A percentile compares a stretch with the other conserved stretches of the same genome.
These are phyloP conservation scores for Sinella curviseta DNA, from an alignment of 1,140 invertebrate species.

Conservation along the genomic window DNA sequence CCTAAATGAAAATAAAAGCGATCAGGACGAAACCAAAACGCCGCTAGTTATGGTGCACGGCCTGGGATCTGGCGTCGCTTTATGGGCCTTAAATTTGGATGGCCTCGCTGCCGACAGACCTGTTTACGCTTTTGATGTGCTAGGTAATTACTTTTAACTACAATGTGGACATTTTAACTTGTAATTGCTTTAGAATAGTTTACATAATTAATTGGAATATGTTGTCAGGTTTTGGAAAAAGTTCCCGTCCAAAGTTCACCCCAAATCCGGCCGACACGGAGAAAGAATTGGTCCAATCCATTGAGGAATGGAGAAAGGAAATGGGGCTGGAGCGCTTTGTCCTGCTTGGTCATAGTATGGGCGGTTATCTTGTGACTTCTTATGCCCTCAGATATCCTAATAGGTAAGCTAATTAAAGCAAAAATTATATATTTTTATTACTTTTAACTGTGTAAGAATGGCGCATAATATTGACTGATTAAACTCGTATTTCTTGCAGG, in stretches of 20 bases:
- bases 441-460: not conserved
- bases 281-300: slow-evolving; percentile 81
- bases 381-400: slow-evolving; percentile 84
- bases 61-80: slow-evolving; percentile 85
- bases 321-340: slow-evolving; percentile 87
- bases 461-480: slow-evolving; percentile 39
- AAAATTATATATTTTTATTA: slow-evolving; percentile 21
- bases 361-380: slow-evolving; percentile 87
- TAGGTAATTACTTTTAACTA: slow-evolving; percentile 63
- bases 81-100: slow-evolving; percentile 92
- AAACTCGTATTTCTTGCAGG: slow-evolving; percentile 58
- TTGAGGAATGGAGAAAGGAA: slow-evolving; percentile 92
- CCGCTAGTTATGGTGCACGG: slow-evolving; percentile 91
- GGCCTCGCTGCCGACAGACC: slow-evolving; percentile 72
- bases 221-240: slow-evolving; percentile 92
- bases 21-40: too few species aligned
- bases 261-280: slow-evolving; percentile 79
- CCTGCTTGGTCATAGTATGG: slow-evolving; percentile 91
- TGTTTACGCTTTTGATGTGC: slow-evolving; percentile 89
- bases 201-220: too few species aligned
- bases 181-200: too few species aligned
- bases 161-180: too few species aligned
- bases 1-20: slow-evolving; percentile 52
- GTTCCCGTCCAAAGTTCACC: slow-evolving; percentile 82
- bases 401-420: slow-evolving; percentile 54